These are phyloP conservation scores for Cephalopachus bancanus DNA, from an alignment of 2,797 vertebrate species.

Conservation along the genomic window DNA sequence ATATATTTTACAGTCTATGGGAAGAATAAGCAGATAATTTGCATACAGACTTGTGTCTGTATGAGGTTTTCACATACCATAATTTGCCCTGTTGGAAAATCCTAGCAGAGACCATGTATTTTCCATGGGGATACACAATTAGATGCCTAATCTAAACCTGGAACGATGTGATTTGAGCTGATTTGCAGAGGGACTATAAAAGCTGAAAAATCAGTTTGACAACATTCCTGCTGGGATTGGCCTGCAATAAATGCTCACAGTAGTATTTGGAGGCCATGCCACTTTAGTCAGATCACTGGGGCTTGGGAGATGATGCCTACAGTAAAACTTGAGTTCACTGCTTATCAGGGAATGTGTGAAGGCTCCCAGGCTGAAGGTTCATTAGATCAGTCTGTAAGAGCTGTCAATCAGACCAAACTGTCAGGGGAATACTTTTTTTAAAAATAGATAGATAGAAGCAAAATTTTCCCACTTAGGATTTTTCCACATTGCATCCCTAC, in stretches of 20 bases:
- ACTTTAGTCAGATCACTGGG: conserved; percentile 60
- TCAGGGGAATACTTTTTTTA: conserved; percentile 53
- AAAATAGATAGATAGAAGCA: not conserved
- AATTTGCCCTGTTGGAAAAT: conserved; percentile 54
- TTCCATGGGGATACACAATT: conserved; percentile 36
- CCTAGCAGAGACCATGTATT: not conserved
- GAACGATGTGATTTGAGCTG: conserved; percentile 55
- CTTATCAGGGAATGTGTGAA: conserved; percentile 60
- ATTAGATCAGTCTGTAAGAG: conserved; percentile 74
- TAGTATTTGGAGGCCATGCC: conserved; percentile 70
- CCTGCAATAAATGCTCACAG: conserved; percentile 74
- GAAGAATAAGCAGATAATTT: conserved; percentile 34
- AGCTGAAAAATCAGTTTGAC: conserved; percentile 63
- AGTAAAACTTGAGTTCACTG: conserved; percentile 71
- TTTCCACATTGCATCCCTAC: conserved; percentile 5
- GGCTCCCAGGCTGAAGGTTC: conserved; percentile 72
- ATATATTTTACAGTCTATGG: conserved; percentile 8
- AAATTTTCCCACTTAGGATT: not conserved
- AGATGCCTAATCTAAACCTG: conserved; percentile 53
- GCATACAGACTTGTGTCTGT: not conserved
- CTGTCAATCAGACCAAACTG: conserved; percentile 78
- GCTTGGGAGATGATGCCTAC: conserved; percentile 66
- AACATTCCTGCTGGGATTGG: conserved; percentile 67
- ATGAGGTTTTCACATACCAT: conserved; percentile 35
- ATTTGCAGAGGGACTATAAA: conserved; percentile 72